A percentile compares a stretch with the other conserved stretches of the same genome.
These are phyloP conservation scores for Tarsius wallacei DNA, from an alignment of 2,797 vertebrate species.

Conservation along the genomic window DNA sequence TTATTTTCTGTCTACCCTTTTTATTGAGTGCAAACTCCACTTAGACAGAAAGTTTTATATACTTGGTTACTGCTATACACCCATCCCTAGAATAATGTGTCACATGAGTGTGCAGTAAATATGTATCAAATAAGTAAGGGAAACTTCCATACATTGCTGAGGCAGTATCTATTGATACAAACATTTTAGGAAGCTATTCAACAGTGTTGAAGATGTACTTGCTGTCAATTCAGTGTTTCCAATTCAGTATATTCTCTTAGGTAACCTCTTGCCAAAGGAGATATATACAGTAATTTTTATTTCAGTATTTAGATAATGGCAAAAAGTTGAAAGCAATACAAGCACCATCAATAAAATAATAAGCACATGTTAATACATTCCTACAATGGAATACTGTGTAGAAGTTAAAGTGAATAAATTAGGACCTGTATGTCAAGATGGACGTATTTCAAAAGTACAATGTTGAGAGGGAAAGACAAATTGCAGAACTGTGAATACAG, in stretches of 20 bases:
- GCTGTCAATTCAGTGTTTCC: not conserved
- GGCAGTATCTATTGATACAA: not conserved
- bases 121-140: not conserved
- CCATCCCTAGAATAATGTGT: not conserved
- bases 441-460: conserved; percentile 32
- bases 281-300: not conserved
- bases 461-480: conserved; percentile 1
- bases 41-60: not conserved
- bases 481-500: not conserved
- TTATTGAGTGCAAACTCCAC: conserved; percentile 12
- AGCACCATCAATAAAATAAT: conserved; percentile 36
- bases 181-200: conserved; percentile 2
- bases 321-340: conserved; percentile 9
- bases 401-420: not conserved
- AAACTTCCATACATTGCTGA: not conserved
- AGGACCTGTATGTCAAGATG: not conserved
- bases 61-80: not conserved
- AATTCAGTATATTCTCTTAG: not conserved
- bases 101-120: not conserved
- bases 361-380: not conserved
- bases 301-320: conserved; percentile 10
- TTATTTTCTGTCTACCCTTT: not conserved
- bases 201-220: conserved; percentile 19
- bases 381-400: not conserved
- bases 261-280: conserved; percentile 38